Conservation (phyloP, 2,888 invertebrate species). For the Galeopsomyia nigrocyanea region DNA sequence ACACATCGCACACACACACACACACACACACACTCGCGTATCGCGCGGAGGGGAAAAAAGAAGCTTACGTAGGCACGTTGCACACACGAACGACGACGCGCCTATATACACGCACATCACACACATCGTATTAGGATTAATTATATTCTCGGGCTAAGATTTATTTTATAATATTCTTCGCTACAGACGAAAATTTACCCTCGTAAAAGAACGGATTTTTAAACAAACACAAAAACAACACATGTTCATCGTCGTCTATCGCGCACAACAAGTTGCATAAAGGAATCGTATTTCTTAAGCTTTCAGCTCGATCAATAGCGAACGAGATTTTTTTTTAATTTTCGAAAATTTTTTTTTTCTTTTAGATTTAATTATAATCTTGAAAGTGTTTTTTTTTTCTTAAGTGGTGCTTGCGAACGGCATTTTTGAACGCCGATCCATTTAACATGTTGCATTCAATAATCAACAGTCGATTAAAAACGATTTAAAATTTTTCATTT, state of each 20-base stretch:
- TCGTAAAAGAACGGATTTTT: slow-evolving; percentile 18
- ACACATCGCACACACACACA: neutral
- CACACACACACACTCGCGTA: neutral
- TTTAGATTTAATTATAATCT: slow-evolving; percentile 26
- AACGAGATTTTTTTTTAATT: slow-evolving; percentile 27
- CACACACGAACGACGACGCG: slow-evolving; percentile 44
- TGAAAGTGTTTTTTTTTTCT: slow-evolving; percentile 13
- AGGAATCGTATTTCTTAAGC: slow-evolving; percentile 34
- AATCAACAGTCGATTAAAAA: slow-evolving; percentile 45
- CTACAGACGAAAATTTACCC: neutral
- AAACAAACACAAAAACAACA: slow-evolving; percentile 33
- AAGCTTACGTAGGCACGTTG: slow-evolving; percentile 32
- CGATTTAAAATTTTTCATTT: slow-evolving; percentile 22
- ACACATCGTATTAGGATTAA: neutral
- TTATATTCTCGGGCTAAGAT: neutral
- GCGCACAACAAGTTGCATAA: slow-evolving; percentile 40
- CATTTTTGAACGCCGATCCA: slow-evolving; percentile 47
- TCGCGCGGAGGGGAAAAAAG: slow-evolving; percentile 10
- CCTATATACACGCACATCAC: slow-evolving; percentile 20
- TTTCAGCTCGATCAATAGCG: slow-evolving; percentile 44
- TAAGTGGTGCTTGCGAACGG: slow-evolving; percentile 39
- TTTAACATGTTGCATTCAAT: slow-evolving; percentile 46
- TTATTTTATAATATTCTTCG: no score
- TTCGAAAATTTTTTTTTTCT: neutral
- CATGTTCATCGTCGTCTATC: neutral